Conservation (phyloP, 2,888 invertebrate species). For the Aethes cnicana region DNA sequence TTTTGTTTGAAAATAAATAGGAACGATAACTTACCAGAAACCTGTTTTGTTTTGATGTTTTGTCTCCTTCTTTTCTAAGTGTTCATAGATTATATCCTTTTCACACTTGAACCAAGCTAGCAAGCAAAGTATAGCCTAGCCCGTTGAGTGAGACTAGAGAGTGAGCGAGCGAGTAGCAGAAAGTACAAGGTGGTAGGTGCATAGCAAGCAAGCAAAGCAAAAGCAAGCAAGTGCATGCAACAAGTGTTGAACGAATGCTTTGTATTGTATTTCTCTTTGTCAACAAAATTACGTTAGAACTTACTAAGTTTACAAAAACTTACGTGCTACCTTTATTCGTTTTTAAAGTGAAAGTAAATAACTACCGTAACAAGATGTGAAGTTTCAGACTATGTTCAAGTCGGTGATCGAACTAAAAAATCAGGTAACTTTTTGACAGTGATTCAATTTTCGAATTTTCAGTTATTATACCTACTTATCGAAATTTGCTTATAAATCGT, state of each 20-base stretch:
- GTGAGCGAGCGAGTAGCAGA: background rate
- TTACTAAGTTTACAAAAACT: constrained; percentile 20
- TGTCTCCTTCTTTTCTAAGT: constrained; percentile 8
- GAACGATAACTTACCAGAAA: background rate
- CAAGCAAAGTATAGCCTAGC: constrained; percentile 3
- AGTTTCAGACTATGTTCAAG: constrained; percentile 9
- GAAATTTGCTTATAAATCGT: background rate
- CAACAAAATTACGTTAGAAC: constrained; percentile 31
- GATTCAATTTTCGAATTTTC: constrained; percentile 17
- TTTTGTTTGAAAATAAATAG: too few species aligned
- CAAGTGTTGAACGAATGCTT: constrained; percentile 27
- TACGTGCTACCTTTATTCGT: constrained; percentile 11
- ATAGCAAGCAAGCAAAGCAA: background rate
- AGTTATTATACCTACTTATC: constrained; percentile 5
- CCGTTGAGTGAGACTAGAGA: too few species aligned
- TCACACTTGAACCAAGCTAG: background rate
- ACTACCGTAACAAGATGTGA: background rate
- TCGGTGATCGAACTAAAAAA: constrained; percentile 13
- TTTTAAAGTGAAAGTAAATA: constrained; percentile 14
- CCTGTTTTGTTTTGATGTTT: too few species aligned
- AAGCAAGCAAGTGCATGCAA: constrained; percentile 23
- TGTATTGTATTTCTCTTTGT: constrained; percentile 19
- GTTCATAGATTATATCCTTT: constrained; percentile 7
- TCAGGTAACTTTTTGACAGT: constrained; percentile 22
- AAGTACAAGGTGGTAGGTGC: too few species aligned